Base-by-base conservation (phyloP, 2,888 invertebrate genomes). In the Auanema sp. region DNA sequence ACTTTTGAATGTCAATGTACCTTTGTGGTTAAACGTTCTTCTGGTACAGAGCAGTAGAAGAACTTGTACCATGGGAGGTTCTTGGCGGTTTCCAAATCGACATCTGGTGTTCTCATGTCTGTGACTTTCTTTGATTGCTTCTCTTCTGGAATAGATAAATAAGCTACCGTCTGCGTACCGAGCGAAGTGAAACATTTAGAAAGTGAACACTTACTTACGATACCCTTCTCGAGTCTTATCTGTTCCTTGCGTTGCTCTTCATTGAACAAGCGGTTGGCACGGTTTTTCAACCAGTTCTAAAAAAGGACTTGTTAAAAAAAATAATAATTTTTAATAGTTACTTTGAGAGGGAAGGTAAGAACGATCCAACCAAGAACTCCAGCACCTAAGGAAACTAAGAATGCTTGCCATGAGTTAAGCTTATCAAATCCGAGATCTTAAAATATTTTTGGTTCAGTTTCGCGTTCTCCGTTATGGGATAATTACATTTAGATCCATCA, bases 401-500 rank as follows among this genome's bases (percentile, higher is more conserved):
- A 58, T 33, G 72, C 72, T 66, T 72, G 59, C 58, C 59, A 65
- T 56, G 61, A 58, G 23, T 54, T 67, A 40, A 75, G 64, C 24
- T 63, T 68, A 60, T 75, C 75, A 16, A 75, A 71, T 40, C 69
- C 69, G 58, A 75, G 72, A 24, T 75, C 75, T 75, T 58, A 52
- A 71, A 52, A 47, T 44, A 12, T 10, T 16, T 56, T 53, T 53
- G 14, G n/a, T n/a, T n/a, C n/a, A n/a, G n/a, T n/a, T n/a, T n/a
- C n/a, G n/a, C n/a, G n/a, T n/a, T n/a, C n/a, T n/a, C n/a, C n/a
- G 11, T 43, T 43, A 14, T 43, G 43, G 43, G 11, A 12, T 43
- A 14, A 43, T 62, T 41, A 75, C 75, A 75, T 25, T 75, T 75
- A n/a, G 77, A 76, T 65, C 97, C 97, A 85, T 95, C 92, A 77